These are phyloP conservation scores for Metaphire vulgaris DNA, from an alignment of 1,140 invertebrate species.

Conservation along the genomic window DNA sequence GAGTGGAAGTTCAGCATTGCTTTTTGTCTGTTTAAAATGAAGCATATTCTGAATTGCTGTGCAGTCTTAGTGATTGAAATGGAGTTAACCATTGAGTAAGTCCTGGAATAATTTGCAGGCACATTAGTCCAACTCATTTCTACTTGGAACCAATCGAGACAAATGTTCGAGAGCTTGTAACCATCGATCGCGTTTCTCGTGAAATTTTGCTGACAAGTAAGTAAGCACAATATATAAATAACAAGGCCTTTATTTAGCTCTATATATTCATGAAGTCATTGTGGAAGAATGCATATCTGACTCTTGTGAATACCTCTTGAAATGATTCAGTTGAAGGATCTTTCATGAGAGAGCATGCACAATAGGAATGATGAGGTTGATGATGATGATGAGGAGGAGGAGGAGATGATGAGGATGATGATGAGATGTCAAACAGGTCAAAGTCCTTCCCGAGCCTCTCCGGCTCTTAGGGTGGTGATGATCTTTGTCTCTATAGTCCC, in stretches of 20 bases:
- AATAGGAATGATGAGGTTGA: slow-evolving; percentile 7
- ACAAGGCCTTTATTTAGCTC: background rate
- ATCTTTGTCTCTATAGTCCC: background rate
- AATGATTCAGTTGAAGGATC: background rate
- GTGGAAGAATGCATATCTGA: background rate
- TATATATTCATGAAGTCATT: background rate
- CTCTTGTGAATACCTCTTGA: background rate
- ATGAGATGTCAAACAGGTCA: too few species aligned
- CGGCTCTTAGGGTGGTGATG: too few species aligned
- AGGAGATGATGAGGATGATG: too few species aligned
- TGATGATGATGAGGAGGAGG: background rate
- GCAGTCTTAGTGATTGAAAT: too few species aligned
- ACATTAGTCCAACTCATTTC: slow-evolving; percentile 67
- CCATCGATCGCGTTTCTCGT: slow-evolving; percentile 66
- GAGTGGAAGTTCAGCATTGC: background rate
- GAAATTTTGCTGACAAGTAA: slow-evolving; percentile 63
- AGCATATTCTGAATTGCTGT: too few species aligned
- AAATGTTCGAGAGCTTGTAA: slow-evolving; percentile 57
- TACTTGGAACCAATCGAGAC: slow-evolving; percentile 62
- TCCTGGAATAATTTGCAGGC: slow-evolving; percentile 49
- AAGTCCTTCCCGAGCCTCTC: too few species aligned
- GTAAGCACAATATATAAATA: slow-evolving; percentile 17
- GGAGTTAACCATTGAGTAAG: background rate
- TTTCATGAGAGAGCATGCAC: background rate
- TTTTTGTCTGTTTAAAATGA: background rate